phyloP scores from a whole-genome alignment of 2,888 invertebrate species.

The Abrostola tripartita region DNA sequence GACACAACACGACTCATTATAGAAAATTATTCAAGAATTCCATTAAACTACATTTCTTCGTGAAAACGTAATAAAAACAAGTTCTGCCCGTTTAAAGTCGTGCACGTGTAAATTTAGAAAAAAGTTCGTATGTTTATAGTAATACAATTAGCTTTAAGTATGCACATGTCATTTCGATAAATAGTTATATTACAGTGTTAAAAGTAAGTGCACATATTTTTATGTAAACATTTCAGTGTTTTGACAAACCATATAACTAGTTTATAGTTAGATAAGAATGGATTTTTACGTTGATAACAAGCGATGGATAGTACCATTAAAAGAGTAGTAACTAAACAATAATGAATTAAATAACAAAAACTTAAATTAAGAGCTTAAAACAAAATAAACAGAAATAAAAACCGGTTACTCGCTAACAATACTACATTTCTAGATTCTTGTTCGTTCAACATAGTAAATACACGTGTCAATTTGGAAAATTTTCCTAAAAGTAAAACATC shows the following conservation, averaged over 20 bases:
- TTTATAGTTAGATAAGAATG: too few relatives aligned
- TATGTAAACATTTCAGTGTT: too few relatives aligned
- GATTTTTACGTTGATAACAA: too few relatives aligned
- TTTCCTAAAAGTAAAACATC: conserved; percentile 37
- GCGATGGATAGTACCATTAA: too few relatives aligned
- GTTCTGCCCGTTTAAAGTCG: conserved; percentile 10
- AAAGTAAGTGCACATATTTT: conserved; percentile 1
- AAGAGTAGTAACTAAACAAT: too few relatives aligned
- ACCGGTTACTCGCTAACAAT: not conserved
- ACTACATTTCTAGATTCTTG: not conserved
- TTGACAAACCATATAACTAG: too few relatives aligned
- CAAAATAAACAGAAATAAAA: not conserved
- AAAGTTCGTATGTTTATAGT: not conserved
- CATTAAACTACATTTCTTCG: conserved; percentile 27
- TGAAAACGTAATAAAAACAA: conserved; percentile 17
- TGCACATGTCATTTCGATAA: not conserved
- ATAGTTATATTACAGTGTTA: not conserved
- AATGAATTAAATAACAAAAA: too few relatives aligned
- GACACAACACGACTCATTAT: conserved; percentile 24
- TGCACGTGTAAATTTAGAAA: conserved; percentile 6
- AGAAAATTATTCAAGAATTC: conserved; percentile 30
- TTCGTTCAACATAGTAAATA: conserved; percentile 40
- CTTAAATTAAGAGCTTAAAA: too few relatives aligned
- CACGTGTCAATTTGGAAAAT: conserved; percentile 35
- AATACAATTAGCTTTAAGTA: not conserved